These are phyloP conservation scores for Enteromius treurensis DNA, from an alignment of 2,797 vertebrate genomes.

Conservation along the genomic window DNA sequence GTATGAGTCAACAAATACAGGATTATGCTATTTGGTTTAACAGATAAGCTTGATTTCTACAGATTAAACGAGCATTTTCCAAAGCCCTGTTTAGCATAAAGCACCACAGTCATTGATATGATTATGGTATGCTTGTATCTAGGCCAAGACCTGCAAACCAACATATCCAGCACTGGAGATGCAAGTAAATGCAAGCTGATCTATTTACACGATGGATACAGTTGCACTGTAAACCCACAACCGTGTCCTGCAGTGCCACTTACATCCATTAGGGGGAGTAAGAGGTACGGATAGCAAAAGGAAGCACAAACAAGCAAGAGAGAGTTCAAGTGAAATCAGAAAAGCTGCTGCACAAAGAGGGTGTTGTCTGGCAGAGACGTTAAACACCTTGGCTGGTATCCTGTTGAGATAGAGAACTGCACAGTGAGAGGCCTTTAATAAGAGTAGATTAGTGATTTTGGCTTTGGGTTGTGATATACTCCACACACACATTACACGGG, in stretches of 20 bases:
- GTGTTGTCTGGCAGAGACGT: conserved; percentile 53
- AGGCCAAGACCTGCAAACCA: conserved; percentile 16
- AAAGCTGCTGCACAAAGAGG: conserved; percentile 53
- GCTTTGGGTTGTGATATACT: conserved; percentile 38
- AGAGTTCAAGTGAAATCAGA: conserved; percentile 35
- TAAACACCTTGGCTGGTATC: conserved; percentile 55
- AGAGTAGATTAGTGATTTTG: conserved; percentile 59
- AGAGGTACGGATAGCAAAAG: conserved; percentile 30
- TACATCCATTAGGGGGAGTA: conserved; percentile 67
- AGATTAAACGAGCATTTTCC: conserved; percentile 36
- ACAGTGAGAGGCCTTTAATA: conserved; percentile 56
- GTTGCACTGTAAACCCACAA: conserved; percentile 42
- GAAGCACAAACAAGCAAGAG: background rate
- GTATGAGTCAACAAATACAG: conserved; percentile 42
- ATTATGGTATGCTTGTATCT: conserved; percentile 32
- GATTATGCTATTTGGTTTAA: conserved; percentile 44
- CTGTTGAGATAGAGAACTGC: conserved; percentile 42
- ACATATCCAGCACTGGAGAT: background rate
- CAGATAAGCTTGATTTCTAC: conserved; percentile 44
- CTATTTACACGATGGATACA: conserved; percentile 51
- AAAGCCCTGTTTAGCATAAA: conserved; percentile 34
- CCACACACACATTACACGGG: conserved; percentile 33
- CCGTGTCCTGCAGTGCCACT: conserved; percentile 44
- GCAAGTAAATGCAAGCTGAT: background rate
- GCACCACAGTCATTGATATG: conserved; percentile 24